These are phyloP conservation scores for Hydrolagus colliei DNA, from an alignment of 2,797 vertebrate genomes.

Conservation along the genomic window DNA sequence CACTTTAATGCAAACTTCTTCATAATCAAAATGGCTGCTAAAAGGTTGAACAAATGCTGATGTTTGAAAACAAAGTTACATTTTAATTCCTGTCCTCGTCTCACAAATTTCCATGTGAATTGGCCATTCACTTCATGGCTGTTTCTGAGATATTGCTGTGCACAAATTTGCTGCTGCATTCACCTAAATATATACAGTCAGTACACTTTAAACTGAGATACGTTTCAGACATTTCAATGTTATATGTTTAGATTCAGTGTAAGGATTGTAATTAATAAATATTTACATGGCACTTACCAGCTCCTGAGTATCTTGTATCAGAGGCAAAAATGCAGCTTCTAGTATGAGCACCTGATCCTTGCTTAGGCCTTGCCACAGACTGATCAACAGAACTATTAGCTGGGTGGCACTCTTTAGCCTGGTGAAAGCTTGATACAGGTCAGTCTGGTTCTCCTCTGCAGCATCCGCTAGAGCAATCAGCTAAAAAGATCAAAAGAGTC, in stretches of 20 bases:
- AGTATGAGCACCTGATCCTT: constrained; percentile 73
- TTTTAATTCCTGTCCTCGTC: too few species aligned
- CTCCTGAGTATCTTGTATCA: constrained; percentile 75
- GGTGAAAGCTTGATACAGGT: constrained; percentile 69
- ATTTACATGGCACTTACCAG: constrained; percentile 54
- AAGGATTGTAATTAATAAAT: too few species aligned
- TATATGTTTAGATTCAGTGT: too few species aligned
- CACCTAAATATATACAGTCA: too few species aligned
- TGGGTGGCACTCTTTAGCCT: constrained; percentile 76
- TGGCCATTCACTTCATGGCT: too few species aligned
- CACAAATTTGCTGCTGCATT: too few species aligned
- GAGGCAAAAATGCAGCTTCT: constrained; percentile 79
- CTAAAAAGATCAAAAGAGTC: constrained; percentile 55
- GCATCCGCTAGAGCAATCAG: constrained; percentile 84
- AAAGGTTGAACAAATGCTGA: not conserved
- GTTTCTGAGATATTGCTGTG: too few species aligned
- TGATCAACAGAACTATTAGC: constrained; percentile 74
- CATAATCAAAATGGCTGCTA: not conserved
- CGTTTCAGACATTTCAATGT: too few species aligned
- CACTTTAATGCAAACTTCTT: not conserved
- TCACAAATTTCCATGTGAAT: too few species aligned
- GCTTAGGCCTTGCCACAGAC: constrained; percentile 80
- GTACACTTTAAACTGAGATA: too few species aligned
- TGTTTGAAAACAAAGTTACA: too few species aligned
- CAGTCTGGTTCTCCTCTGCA: constrained; percentile 71